Evolutionary conservation across 2,113 vertebrate species (phyloP).

Genomic region (Mus musculus): DNA sequence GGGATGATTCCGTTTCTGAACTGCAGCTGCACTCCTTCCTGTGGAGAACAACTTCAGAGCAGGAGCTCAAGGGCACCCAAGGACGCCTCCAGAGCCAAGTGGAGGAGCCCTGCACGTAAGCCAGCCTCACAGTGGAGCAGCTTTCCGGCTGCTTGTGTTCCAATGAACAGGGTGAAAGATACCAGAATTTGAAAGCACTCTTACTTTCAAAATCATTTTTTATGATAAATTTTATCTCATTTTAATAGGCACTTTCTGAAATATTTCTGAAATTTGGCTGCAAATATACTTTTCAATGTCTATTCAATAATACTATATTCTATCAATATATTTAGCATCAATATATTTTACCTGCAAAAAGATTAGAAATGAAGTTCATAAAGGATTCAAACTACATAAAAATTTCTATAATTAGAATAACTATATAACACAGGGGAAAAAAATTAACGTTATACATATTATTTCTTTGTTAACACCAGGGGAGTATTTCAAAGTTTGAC

Average conservation of each 20-base stretch:
- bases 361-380: constrained; percentile 44
- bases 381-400: constrained; percentile 50
- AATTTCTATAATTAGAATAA: constrained; percentile 54
- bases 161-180: background rate
- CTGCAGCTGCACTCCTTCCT: background rate
- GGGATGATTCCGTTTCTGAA: background rate
- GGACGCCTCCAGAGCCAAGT: background rate
- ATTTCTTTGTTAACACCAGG: background rate
- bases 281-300: constrained; percentile 10
- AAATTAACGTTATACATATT: background rate
- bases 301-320: background rate
- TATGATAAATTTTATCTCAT: constrained; percentile 16
- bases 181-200: background rate
- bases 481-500: constrained; percentile 4
- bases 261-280: constrained; percentile 25
- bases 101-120: background rate
- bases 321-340: background rate
- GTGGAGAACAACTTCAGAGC: background rate
- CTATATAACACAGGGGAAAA: constrained; percentile 1
- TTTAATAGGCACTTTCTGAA: constrained; percentile 46
- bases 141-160: background rate
- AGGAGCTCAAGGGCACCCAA: background rate
- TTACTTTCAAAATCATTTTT: constrained; percentile 58
- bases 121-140: background rate
- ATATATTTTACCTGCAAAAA: constrained; percentile 41